Conservation (phyloP, 2,888 invertebrate genomes). For the Aporophyla lueneburgensis region DNA sequence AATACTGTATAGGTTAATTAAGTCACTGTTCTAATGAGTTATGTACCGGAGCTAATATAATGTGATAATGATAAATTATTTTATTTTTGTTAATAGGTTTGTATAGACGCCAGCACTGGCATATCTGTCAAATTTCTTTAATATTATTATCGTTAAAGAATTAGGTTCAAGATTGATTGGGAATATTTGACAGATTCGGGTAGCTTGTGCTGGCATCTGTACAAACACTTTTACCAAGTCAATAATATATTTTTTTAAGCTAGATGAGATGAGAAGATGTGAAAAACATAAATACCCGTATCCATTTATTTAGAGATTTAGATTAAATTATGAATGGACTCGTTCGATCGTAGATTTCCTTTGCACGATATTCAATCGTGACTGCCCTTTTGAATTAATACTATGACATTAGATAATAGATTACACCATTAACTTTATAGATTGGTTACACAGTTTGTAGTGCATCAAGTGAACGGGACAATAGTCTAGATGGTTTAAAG, state of each 20-base stretch:
- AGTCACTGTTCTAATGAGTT: constrained; percentile 30
- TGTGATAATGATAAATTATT: neutral
- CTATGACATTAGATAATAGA: neutral
- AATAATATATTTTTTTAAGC: too few species aligned
- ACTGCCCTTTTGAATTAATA: neutral
- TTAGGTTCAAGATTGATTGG: too few species aligned
- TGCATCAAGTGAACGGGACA: neutral
- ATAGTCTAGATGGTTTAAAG: too few species aligned
- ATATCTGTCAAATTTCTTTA: too few species aligned
- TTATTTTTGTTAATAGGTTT: too few species aligned
- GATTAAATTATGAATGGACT: constrained; percentile 7
- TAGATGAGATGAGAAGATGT: neutral
- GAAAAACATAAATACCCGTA: constrained; percentile 19
- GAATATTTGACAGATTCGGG: too few species aligned
- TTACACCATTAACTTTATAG: neutral
- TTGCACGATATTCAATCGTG: constrained; percentile 27
- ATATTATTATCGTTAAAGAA: too few species aligned
- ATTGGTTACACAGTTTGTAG: neutral
- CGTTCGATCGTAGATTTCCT: neutral
- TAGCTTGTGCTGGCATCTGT: too few species aligned
- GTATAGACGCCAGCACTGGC: too few species aligned
- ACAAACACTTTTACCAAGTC: too few species aligned
- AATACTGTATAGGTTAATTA: neutral
- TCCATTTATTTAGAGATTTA: neutral
- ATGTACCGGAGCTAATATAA: neutral